Conservation (phyloP, 1,140 invertebrate species). For the Drosophila lacertosa region DNA sequence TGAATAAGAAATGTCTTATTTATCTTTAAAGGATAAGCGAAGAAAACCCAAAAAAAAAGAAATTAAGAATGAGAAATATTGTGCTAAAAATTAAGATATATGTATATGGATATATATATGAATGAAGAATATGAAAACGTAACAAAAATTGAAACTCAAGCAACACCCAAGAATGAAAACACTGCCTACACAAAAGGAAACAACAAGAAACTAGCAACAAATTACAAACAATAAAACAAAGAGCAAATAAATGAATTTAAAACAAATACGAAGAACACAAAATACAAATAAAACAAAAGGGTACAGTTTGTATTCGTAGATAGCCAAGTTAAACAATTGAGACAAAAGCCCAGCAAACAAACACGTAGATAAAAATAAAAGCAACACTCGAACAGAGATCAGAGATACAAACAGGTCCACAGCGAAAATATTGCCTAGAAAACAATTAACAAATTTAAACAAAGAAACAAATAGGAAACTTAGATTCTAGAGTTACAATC, state of each 20-base stretch:
- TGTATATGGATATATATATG: slow-evolving; percentile 27
- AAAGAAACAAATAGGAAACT: slow-evolving; percentile 9
- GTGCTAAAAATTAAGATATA: slow-evolving; percentile 60
- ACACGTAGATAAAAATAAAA: slow-evolving; percentile 19
- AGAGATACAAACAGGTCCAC: slow-evolving; percentile 17
- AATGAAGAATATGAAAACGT: slow-evolving; percentile 14
- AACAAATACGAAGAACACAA: slow-evolving; percentile 39
- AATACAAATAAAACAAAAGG: slow-evolving; percentile 27
- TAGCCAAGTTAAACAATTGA: slow-evolving; percentile 79
- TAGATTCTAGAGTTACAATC: slow-evolving; percentile 36
- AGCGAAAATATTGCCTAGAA: slow-evolving; percentile 15
- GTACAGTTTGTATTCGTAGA: slow-evolving; percentile 67
- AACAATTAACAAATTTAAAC: not conserved
- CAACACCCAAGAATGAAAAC: slow-evolving; percentile 63
- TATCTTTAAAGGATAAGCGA: slow-evolving; percentile 41
- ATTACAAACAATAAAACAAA: slow-evolving; percentile 75
- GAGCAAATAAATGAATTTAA: slow-evolving; percentile 74
- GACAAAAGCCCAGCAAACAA: slow-evolving; percentile 35
- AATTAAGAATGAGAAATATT: slow-evolving; percentile 21
- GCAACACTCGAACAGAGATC: not conserved
- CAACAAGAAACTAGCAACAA: slow-evolving; percentile 70
- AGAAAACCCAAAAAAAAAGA: slow-evolving; percentile 6
- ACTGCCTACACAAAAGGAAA: slow-evolving; percentile 65
- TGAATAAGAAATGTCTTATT: slow-evolving; percentile 53
- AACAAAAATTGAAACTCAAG: slow-evolving; percentile 39